A percentile compares a stretch with the other conserved stretches of the same genome.
Evolutionary conservation across 1,140 invertebrate species (phyloP).

Genomic region (Samia ricini): DNA sequence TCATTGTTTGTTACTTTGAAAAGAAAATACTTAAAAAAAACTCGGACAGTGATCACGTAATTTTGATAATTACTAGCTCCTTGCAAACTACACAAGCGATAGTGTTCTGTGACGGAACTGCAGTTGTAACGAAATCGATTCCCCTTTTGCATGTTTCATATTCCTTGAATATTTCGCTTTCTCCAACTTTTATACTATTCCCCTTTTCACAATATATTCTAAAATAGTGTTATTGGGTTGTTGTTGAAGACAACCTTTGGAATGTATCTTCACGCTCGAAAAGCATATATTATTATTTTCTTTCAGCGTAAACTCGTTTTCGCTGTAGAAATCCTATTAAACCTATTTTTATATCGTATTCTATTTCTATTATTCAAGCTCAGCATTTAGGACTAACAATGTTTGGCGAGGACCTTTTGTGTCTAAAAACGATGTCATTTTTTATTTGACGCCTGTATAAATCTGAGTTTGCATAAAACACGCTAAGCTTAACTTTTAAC

Average conservation of each 20-base stretch:
- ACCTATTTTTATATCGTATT: too few species aligned
- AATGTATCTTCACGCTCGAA: background rate
- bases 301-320: too few species aligned
- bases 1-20: too few species aligned
- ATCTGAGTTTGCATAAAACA: too few species aligned
- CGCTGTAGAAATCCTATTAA: too few species aligned
- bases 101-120: constrained; percentile 16
- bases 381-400: too few species aligned
- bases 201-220: background rate
- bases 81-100: constrained; percentile 7
- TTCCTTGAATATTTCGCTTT: constrained; percentile 20
- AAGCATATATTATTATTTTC: background rate
- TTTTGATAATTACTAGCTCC: background rate
- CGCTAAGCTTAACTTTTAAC: too few species aligned
- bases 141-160: constrained; percentile 10
- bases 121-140: constrained; percentile 19
- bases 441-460: too few species aligned
- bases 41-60: background rate
- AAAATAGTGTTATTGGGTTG: background rate
- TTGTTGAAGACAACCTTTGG: background rate
- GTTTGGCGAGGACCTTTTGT: too few species aligned
- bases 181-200: background rate
- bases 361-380: too few species aligned
- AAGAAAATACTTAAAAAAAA: too few species aligned
- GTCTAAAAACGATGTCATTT: too few species aligned